Base-by-base conservation (phyloP, 64 coral and sea anemone species). In the Astreopora myriophthalma region DNA sequence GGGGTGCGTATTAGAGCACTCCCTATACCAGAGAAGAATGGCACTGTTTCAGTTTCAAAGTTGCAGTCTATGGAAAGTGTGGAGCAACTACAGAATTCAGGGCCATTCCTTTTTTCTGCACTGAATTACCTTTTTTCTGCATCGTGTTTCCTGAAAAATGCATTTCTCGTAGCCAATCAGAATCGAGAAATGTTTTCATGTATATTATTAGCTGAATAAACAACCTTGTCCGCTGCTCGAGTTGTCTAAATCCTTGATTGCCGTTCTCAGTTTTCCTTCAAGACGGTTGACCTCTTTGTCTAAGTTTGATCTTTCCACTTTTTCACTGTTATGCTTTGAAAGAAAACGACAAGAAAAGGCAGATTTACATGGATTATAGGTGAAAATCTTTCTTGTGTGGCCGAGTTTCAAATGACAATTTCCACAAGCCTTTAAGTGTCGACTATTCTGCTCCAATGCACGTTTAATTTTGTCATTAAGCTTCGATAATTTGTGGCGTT, bases 281-380 rank as follows among this genome's bases (percentile, higher is more conserved):
- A 82, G 60, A n/a, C 78, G 29, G 48, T 13, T 60, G 34, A 82
- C 60, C 10, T 82, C 78, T 82, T 83, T 82, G 58, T 69, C 66
- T 69, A 69, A 69, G 31, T 69, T 69, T 31, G 66, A 69, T 69
- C 66, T 69, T 69, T 69, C 81, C 67, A 67, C 23, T 66, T 85
- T 63, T 85, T 85, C 55, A 16, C 66, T 67, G 23, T 17, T 35
- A 85, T 85, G 61, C 39, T 85, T 85, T 25, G 81, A 26, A 9
- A 85, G 30, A 49, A 66, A 35, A 85, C 81, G 28, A 39, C 81
- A 85, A 36, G 81, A 85, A 51, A 85, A 85, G 60, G 81, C 29
- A 12, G 81, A 49, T 85, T 85, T 85, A 67, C 81, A 68, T 65
- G 81, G 81, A 16, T 58, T 67, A 67, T 67, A 85, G 10, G 60